A percentile compares a stretch with the other conserved stretches of the same genome.
Conservation (phyloP, 2,888 invertebrate genomes). For the Incurvaria masculella region DNA sequence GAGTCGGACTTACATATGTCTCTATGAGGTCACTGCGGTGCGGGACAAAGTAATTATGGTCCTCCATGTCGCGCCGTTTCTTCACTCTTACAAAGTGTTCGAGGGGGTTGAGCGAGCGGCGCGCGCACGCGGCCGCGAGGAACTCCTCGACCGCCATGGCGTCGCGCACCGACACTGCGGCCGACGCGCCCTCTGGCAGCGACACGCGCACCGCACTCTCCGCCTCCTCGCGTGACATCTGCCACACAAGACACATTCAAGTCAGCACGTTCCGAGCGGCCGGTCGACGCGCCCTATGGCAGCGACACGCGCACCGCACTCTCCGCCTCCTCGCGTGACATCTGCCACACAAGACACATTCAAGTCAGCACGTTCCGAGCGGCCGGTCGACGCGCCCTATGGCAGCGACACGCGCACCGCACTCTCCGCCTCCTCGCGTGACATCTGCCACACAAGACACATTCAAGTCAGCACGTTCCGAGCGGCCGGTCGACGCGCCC, state of each 20-base stretch:
- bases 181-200: conserved; percentile 79
- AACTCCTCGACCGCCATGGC: conserved; percentile 96
- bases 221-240: conserved; percentile 84
- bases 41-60: conserved; percentile 95
- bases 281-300: conserved; percentile 76
- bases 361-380: too few species aligned
- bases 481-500: conserved; percentile 73
- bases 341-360: too few species aligned
- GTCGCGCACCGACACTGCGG: conserved; percentile 83
- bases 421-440: conserved; percentile 84
- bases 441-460: too few species aligned
- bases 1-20: conserved; percentile 93
- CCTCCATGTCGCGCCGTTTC: conserved; percentile 92
- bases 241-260: too few species aligned
- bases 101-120: conserved; percentile 89
- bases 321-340: conserved; percentile 84
- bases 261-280: too few species aligned
- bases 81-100: conserved; percentile 96
- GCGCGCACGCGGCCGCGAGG: conserved; percentile 86
- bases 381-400: conserved; percentile 76
- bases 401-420: conserved; percentile 88
- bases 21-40: conserved; percentile 93
- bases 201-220: conserved; percentile 89
- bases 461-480: too few species aligned
- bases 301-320: conserved; percentile 87